Evolutionary conservation across 2,113 vertebrate species (phyloP), one percentile per base, ranked within the genome.

Genomic region (Larimichthys polyactis): DNA sequence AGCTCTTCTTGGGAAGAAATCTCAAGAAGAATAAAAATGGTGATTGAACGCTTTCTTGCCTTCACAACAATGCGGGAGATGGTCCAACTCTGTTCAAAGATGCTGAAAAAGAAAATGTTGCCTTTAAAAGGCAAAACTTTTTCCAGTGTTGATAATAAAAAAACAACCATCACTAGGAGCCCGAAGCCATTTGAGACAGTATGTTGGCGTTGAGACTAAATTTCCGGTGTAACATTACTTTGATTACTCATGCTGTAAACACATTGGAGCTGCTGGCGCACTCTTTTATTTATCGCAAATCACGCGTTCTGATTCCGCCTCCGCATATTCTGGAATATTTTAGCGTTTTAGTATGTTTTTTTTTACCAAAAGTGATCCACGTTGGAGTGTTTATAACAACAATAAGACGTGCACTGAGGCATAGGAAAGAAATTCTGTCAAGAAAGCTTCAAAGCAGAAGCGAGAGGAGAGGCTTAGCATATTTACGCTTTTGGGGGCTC

Each of bases 71-170:
- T 29, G 14, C 16, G 4, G 54, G 1, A 60, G 27, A 29, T 24
- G 16, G 11, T 19, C 36, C 17, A 40, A 40, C 60, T 6, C 55
- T 16, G 22, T 14, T 24, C 15, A 16, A 59, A 32, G 27, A 60
- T 59, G 32, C 16, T 51, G 32, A 8, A 7, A 5, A 32, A 52
- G 9, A 7, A 63, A 60, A 19, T 16, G 0, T 62, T 64, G 63
- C 66, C 66, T 69, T 78, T 81, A 51, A 88, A 40, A 73, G 70
- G 67, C 27, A 76, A 81, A 27, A 78, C 70, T 32, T 52, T 70
- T 49, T 63, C 17, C 60, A 19, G 11, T 32, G 59, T 46, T 80
- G 65, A 63, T 22, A 36, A 62, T 58, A n/a, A 66, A 73, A 73
- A 67, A 24, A 36, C 24, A 46, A n/a, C 20, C 19, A 73, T 76